Evolutionary conservation across 2,797 vertebrate species (phyloP).

Genomic region (Coranthus polyacanthus): DNA sequence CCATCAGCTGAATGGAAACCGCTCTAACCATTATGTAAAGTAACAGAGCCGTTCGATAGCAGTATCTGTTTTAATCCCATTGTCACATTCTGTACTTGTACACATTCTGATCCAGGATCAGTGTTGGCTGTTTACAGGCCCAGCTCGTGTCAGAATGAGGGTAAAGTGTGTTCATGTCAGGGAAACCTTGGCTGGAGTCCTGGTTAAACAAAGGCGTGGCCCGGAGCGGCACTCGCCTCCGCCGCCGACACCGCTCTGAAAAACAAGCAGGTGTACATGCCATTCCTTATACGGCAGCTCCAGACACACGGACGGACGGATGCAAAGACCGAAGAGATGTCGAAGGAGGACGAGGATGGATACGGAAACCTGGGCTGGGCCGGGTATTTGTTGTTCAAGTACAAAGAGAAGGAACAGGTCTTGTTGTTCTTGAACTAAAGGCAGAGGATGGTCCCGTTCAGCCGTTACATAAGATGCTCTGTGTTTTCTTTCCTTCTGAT

Average conservation of each 20-base stretch:
- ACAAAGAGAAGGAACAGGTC: neutral
- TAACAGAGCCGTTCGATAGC: too few relatives aligned
- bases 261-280: conserved; percentile 66
- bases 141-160: conserved; percentile 6
- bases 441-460: neutral
- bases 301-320: neutral
- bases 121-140: neutral
- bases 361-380: neutral
- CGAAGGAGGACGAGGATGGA: neutral
- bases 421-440: neutral
- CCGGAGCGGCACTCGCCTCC: neutral
- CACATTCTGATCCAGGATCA: neutral
- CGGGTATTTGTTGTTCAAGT: neutral
- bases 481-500: neutral
- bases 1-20: too few relatives aligned
- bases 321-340: neutral
- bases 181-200: conserved; percentile 21
- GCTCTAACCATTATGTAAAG: too few relatives aligned
- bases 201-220: conserved; percentile 50
- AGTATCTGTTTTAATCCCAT: too few relatives aligned
- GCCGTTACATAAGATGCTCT: conserved; percentile 21
- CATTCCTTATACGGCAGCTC: conserved; percentile 38
- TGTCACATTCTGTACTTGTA: too few relatives aligned
- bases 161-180: neutral
- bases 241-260: neutral